These are phyloP conservation scores for Anhinga rufa DNA, from an alignment of 2,113 vertebrate genomes.

Conservation along the genomic window DNA sequence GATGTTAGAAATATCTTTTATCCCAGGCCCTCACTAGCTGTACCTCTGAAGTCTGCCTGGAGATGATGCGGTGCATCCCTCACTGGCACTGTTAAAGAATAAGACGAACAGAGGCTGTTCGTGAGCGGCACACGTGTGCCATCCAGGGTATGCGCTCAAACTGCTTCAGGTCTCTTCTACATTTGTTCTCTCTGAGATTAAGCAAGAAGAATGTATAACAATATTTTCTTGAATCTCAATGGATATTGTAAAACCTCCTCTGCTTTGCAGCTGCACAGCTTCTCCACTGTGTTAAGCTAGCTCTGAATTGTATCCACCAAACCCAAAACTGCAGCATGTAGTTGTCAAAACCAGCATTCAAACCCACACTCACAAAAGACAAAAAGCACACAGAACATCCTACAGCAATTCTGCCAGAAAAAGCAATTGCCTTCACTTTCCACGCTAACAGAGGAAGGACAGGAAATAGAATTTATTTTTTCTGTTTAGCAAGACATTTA, in stretches of 20 bases:
- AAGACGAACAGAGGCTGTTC: background rate
- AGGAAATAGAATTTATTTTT: background rate
- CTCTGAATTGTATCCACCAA: constrained; percentile 18
- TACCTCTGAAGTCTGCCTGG: background rate
- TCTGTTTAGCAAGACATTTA: background rate
- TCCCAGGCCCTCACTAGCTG: background rate
- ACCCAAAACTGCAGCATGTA: constrained; percentile 4
- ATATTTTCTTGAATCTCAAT: background rate
- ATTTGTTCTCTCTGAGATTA: background rate
- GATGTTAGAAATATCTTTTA: background rate
- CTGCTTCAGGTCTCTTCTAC: constrained; percentile 4
- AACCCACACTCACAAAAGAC: background rate
- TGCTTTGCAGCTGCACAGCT: constrained; percentile 31
- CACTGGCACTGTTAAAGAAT: background rate
- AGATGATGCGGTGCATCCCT: background rate
- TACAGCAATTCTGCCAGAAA: background rate
- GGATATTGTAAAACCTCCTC: background rate
- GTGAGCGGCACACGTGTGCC: background rate
- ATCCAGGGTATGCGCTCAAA: background rate
- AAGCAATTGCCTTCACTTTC: background rate
- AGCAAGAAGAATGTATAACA: background rate
- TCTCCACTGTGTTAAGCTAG: background rate
- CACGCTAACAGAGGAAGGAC: background rate
- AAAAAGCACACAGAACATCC: background rate
- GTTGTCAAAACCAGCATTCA: constrained; percentile 17